phyloP scores from a whole-genome alignment of 2,888 invertebrate species.

The Limnephilus lunatus region DNA sequence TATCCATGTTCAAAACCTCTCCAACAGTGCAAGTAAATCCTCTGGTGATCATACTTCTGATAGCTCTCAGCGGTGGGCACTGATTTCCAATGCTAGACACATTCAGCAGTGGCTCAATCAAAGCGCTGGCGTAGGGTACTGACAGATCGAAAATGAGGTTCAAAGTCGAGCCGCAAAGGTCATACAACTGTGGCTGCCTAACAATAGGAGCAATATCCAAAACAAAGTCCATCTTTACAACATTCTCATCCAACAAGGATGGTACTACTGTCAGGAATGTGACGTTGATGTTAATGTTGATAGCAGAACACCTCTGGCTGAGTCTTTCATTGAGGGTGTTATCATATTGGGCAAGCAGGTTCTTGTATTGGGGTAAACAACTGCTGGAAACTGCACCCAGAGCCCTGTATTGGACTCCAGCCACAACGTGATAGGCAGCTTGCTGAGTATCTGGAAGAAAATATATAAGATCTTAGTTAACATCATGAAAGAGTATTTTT shows the following conservation, averaged over 20 bases:
- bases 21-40: conserved; percentile 96
- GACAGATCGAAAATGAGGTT: conserved; percentile 95
- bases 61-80: conserved; percentile 93
- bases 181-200: conserved; percentile 93
- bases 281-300: conserved; percentile 96
- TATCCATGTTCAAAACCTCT: conserved; percentile 95
- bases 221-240: conserved; percentile 93
- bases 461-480: background rate
- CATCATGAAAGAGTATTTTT: background rate
- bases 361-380: conserved; percentile 91
- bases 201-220: conserved; percentile 92
- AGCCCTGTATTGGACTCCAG: conserved; percentile 90
- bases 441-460: conserved; percentile 86
- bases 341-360: conserved; percentile 89
- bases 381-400: conserved; percentile 92
- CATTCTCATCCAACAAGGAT: conserved; percentile 89
- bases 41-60: conserved; percentile 88
- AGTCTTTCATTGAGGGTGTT: conserved; percentile 87
- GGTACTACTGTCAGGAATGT: conserved; percentile 91
- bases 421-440: conserved; percentile 94
- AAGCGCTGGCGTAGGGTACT: conserved; percentile 93
- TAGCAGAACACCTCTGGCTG: conserved; percentile 94
- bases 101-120: conserved; percentile 92
- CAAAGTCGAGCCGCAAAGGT: conserved; percentile 95
- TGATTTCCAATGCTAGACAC: conserved; percentile 94